Conservation (phyloP, 2,113 vertebrate species). For the Emydura subglobosa region DNA sequence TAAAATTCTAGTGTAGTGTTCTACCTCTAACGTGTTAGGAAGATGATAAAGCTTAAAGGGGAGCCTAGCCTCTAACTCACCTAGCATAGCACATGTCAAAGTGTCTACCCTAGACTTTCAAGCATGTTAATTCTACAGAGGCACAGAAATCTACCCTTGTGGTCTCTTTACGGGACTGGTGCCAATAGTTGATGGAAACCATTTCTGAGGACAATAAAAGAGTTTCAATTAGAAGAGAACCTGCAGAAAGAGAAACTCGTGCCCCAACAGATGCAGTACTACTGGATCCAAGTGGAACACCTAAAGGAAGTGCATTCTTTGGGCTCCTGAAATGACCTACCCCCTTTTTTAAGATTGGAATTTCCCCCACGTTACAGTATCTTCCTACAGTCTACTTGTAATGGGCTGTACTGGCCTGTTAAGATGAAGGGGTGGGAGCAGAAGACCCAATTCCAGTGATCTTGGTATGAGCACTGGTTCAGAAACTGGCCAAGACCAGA, state of each 20-base stretch:
- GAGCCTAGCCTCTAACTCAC: too few relatives aligned
- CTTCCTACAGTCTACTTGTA: background rate
- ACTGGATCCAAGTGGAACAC: too few relatives aligned
- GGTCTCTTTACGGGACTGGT: background rate
- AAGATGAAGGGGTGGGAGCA: too few relatives aligned
- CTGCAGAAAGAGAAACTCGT: accelerated
- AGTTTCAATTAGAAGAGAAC: background rate
- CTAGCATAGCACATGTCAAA: too few relatives aligned
- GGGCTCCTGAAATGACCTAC: background rate
- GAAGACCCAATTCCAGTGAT: too few relatives aligned
- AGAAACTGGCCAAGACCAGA: too few relatives aligned
- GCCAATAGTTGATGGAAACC: background rate
- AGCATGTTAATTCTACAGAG: background rate
- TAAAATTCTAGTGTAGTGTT: too few relatives aligned
- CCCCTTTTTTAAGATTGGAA: too few relatives aligned
- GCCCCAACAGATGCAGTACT: background rate
- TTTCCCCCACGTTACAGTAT: accelerated
- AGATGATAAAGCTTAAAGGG: too few relatives aligned
- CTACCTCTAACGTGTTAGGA: too few relatives aligned
- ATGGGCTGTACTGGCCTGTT: too few relatives aligned
- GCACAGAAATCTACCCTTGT: background rate
- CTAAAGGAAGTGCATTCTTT: background rate
- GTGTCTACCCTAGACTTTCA: background rate
- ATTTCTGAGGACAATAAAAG: background rate
- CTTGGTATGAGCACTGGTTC: too few relatives aligned